These are phyloP conservation scores for Platichthys stellatus DNA, from an alignment of 2,113 vertebrate genomes.

Conservation along the genomic window DNA sequence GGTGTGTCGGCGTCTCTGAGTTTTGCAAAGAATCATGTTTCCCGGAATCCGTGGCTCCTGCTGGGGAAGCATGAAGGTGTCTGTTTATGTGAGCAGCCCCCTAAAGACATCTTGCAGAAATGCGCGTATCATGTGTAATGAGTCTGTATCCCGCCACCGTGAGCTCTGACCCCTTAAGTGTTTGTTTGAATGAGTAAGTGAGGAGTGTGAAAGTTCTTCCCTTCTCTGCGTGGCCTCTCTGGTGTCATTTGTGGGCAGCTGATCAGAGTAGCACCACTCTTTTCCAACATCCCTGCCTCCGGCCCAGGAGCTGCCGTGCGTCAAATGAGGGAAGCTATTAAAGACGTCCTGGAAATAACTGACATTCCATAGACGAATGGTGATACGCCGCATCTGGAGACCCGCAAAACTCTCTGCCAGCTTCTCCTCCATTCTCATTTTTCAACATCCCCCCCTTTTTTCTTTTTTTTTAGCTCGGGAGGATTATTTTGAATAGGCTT, in stretches of 20 bases:
- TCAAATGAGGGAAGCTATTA: conserved; percentile 75
- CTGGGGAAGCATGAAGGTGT: conserved; percentile 36
- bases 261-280: conserved; percentile 31
- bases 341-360: conserved; percentile 74
- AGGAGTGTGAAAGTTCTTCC: conserved; percentile 29
- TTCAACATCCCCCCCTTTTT: conserved; percentile 30
- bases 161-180: conserved; percentile 23
- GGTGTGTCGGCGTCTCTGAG: conserved; percentile 1
- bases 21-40: conserved; percentile 54
- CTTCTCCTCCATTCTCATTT: conserved; percentile 54
- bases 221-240: conserved; percentile 11
- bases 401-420: conserved; percentile 54
- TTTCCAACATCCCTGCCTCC: conserved; percentile 33
- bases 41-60: conserved; percentile 39
- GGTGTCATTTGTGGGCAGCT: conserved; percentile 52
- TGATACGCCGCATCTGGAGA: conserved; percentile 74
- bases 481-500: conserved; percentile 68
- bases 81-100: conserved; percentile 53
- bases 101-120: conserved; percentile 37
- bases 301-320: conserved; percentile 47
- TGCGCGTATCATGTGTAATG: conserved; percentile 25
- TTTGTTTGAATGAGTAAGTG: conserved; percentile 41
- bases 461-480: conserved; percentile 33
- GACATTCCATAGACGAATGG: conserved; percentile 74
- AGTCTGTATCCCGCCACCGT: conserved; percentile 23